A percentile compares a stretch with the other conserved stretches of the same genome.
These are phyloP conservation scores for Mesodorylaimus sp. DNA, from an alignment of 2,888 invertebrate genomes.

Conservation along the genomic window DNA sequence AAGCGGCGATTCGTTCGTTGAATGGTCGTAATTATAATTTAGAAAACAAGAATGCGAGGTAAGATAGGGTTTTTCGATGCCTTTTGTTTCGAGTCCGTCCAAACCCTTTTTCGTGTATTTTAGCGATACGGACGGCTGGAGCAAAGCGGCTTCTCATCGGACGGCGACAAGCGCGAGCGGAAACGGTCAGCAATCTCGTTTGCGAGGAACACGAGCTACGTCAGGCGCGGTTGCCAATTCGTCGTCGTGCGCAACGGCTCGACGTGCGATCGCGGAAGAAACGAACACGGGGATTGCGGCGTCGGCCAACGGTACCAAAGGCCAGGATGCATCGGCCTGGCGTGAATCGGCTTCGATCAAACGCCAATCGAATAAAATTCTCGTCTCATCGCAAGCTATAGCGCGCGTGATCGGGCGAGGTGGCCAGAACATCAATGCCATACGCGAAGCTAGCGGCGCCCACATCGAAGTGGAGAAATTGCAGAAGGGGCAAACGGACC, in stretches of 20 bases:
- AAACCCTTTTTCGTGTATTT: too few species aligned
- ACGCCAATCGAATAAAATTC: slow-evolving; percentile 49
- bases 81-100: too few species aligned
- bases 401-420: slow-evolving; percentile 91
- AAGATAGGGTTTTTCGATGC: too few species aligned
- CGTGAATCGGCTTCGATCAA: slow-evolving; percentile 1
- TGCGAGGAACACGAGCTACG: too few species aligned
- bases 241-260: not conserved
- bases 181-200: too few species aligned
- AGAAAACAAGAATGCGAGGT: too few species aligned
- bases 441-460: slow-evolving; percentile 83
- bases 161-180: too few species aligned
- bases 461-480: slow-evolving; percentile 97
- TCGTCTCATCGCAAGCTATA: slow-evolving; percentile 79
- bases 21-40: too few species aligned
- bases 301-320: slow-evolving; percentile 1
- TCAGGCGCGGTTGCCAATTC: not conserved
- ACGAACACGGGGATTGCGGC: slow-evolving; percentile 8
- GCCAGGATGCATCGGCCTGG: slow-evolving; percentile 13
- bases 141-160: too few species aligned
- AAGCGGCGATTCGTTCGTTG: not conserved
- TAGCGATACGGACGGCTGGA: too few species aligned
- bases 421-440: slow-evolving; percentile 92
- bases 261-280: too few species aligned
- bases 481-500: slow-evolving; percentile 60